Percentiles rank a stretch among this genome's conserved stretches.
phyloP scores from a whole-genome alignment of 2,113 vertebrate species.

The Gracilinanus agilis region DNA sequence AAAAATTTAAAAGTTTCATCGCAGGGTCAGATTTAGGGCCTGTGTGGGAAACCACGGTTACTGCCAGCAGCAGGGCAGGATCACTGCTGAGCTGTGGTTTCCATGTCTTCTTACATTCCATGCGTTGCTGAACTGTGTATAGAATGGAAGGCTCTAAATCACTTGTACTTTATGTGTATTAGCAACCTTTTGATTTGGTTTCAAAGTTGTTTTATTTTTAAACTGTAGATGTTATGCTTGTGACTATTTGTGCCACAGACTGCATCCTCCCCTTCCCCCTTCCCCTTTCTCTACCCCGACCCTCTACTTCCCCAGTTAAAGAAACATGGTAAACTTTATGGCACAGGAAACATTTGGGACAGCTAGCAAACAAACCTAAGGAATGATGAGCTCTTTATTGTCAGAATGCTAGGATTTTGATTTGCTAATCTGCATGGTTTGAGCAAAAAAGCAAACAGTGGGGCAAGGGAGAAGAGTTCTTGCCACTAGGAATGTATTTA shows the following conservation, averaged over 20 bases:
- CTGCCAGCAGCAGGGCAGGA: conserved; percentile 85
- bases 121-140: conserved; percentile 85
- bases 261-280: conserved; percentile 54
- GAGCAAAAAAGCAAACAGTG: conserved; percentile 57
- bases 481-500: conserved; percentile 49
- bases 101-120: conserved; percentile 86
- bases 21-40: conserved; percentile 87
- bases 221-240: conserved; percentile 74
- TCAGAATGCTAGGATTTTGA: conserved; percentile 57
- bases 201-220: conserved; percentile 82
- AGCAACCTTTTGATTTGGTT: conserved; percentile 81
- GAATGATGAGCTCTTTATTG: conserved; percentile 40
- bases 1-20: conserved; percentile 86
- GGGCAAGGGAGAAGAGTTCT: conserved; percentile 38
- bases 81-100: conserved; percentile 86
- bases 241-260: conserved; percentile 42
- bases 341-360: conserved; percentile 78
- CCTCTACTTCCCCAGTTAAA: conserved; percentile 67
- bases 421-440: conserved; percentile 47
- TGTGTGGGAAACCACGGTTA: conserved; percentile 87
- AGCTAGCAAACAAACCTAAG: conserved; percentile 70
- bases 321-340: conserved; percentile 74
- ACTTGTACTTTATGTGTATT: conserved; percentile 81
- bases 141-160: conserved; percentile 84
- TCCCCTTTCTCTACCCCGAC: conserved; percentile 11